These are phyloP conservation scores for Matsumyia berberina DNA, from an alignment of 2,888 invertebrate genomes.

Conservation along the genomic window DNA sequence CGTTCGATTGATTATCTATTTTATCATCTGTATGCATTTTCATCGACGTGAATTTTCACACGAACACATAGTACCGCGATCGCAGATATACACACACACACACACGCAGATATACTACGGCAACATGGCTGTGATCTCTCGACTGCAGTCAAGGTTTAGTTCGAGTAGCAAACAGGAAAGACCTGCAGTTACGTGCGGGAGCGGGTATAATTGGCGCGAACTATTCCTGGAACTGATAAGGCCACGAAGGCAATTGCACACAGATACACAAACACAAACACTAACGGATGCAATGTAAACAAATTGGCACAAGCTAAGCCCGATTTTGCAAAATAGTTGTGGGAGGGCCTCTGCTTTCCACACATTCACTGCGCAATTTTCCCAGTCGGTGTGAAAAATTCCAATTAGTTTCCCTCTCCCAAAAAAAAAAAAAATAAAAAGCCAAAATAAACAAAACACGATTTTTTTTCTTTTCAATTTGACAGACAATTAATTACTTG, in stretches of 20 bases:
- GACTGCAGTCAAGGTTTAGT: constrained; percentile 28
- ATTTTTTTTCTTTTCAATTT: constrained; percentile 2
- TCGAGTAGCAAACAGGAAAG: constrained; percentile 7
- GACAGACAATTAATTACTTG: constrained; percentile 26
- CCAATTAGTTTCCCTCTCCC: not conserved
- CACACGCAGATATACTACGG: not conserved
- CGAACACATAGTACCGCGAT: constrained; percentile 32
- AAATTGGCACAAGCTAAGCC: not conserved
- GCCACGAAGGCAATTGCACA: not conserved
- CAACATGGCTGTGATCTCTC: not conserved
- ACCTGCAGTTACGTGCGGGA: not conserved
- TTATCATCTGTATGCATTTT: constrained; percentile 74
- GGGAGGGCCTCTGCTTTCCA: not conserved
- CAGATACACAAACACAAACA: constrained; percentile 3
- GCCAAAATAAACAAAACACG: constrained; percentile 35
- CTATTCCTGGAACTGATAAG: constrained; percentile 24
- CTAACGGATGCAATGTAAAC: constrained; percentile 7
- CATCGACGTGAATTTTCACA: constrained; percentile 39
- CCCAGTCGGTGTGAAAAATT: constrained; percentile 7
- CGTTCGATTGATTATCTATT: constrained; percentile 72
- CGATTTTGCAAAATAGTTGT: not conserved
- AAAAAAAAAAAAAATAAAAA: constrained; percentile 18
- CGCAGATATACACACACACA: not conserved
- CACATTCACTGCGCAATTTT: constrained; percentile 29
- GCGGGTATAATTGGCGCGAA: not conserved